A percentile compares a stretch with the other conserved stretches of the same genome.
phyloP scores from a whole-genome alignment of 2,888 invertebrate genomes.

The Cyclophora punctaria region DNA sequence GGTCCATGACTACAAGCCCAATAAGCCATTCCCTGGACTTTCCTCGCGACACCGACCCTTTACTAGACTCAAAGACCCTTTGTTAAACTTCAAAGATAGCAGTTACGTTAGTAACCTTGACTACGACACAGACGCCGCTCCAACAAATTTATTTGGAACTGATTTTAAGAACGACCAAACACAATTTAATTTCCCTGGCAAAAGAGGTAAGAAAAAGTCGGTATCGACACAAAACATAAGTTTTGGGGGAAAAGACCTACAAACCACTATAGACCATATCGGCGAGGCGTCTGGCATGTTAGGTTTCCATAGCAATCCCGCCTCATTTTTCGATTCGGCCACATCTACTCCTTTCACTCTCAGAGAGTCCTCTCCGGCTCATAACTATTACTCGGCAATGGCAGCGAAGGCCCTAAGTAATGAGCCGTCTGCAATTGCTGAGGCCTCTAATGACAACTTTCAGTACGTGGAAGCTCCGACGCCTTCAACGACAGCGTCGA shows the following conservation, averaged over 20 bases:
- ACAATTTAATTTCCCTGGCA: conserved; percentile 24
- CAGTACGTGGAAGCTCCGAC: conserved; percentile 53
- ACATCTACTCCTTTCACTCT: conserved; percentile 45
- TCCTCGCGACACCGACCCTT: conserved; percentile 26
- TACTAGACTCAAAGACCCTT: conserved; percentile 46
- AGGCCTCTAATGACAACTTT: conserved; percentile 57
- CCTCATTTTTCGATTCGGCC: conserved; percentile 20
- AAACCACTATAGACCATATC: conserved; percentile 53
- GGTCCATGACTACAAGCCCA: conserved; percentile 57
- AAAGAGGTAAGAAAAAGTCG: conserved; percentile 56
- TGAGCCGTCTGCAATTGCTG: conserved; percentile 42
- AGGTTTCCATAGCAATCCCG: conserved; percentile 27
- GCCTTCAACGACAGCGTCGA: conserved; percentile 29
- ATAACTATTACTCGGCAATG: conserved; percentile 56
- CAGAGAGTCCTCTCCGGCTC: conserved; percentile 48
- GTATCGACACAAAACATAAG: conserved; percentile 62
- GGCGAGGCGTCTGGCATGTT: conserved; percentile 32
- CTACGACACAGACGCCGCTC: conserved; percentile 52
- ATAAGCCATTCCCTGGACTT: conserved; percentile 27
- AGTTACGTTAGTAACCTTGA: conserved; percentile 50
- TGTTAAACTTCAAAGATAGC: conserved; percentile 41
- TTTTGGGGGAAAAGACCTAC: conserved; percentile 56
- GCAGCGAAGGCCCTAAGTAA: conserved; percentile 48
- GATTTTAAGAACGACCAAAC: conserved; percentile 39
- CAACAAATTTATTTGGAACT: conserved; percentile 44